Conservation (phyloP, 2,797 vertebrate species). For the Anguilla pacifica region DNA sequence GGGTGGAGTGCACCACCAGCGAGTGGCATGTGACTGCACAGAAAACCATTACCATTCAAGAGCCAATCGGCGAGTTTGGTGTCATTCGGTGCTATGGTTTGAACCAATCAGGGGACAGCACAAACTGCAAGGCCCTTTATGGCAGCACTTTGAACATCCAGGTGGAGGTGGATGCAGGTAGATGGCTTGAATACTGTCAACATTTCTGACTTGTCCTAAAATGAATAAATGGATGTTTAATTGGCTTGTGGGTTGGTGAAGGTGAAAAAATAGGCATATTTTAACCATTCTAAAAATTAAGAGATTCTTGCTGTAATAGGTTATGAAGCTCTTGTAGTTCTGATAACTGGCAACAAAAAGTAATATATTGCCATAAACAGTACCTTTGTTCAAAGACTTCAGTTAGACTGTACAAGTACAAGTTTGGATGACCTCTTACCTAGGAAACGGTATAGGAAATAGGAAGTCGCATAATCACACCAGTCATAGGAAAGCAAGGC, state of each 20-base stretch:
- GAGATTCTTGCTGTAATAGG: neutral
- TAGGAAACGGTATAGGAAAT: neutral
- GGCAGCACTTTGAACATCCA: constrained; percentile 77
- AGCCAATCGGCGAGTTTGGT: constrained; percentile 69
- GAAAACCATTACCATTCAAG: constrained; percentile 74
- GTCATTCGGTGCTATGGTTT: constrained; percentile 74
- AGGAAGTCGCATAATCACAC: neutral
- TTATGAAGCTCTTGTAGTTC: neutral
- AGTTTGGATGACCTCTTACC: neutral
- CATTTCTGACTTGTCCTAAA: neutral
- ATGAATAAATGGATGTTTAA: neutral
- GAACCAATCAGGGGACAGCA: constrained; percentile 64
- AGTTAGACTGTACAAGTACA: neutral
- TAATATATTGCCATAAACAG: neutral
- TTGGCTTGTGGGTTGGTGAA: neutral
- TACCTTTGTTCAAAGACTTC: neutral
- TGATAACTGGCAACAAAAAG: neutral
- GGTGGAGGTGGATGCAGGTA: constrained; percentile 78
- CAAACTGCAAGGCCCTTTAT: constrained; percentile 69
- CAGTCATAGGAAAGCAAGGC: neutral
- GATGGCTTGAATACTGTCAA: constrained; percentile 19
- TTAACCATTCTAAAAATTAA: neutral
- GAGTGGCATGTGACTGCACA: constrained; percentile 91
- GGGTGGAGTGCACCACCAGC: constrained; percentile 85
- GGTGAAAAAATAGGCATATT: neutral